Percentiles rank a stretch among this genome's conserved stretches.
phyloP scores from a whole-genome alignment of 2,888 invertebrate genomes.

The Pollenia angustigena region DNA sequence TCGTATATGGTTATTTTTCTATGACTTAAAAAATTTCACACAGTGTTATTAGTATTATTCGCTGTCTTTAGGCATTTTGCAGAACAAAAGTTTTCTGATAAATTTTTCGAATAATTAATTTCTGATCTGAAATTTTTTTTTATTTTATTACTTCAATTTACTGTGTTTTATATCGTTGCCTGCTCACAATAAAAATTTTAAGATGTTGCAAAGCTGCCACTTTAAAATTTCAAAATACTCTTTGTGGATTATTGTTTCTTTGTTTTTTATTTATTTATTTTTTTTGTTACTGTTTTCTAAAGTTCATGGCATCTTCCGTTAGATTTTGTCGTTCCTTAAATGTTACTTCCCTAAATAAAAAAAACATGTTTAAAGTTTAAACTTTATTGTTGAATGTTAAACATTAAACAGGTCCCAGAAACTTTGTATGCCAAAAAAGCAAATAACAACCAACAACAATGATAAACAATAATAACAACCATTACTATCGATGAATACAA shows the following conservation, averaged over 20 bases:
- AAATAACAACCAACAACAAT: neutral
- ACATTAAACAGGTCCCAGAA: neutral
- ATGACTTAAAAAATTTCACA: too few relatives aligned
- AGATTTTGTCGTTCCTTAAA: neutral
- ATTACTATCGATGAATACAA: constrained; percentile 32
- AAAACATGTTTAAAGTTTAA: constrained; percentile 37
- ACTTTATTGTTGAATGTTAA: constrained; percentile 34
- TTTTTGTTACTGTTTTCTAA: constrained; percentile 22
- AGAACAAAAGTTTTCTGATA: too few relatives aligned
- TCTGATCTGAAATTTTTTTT: too few relatives aligned
- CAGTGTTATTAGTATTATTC: too few relatives aligned
- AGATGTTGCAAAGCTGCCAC: too few relatives aligned
- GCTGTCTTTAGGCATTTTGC: too few relatives aligned
- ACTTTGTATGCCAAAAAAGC: constrained; percentile 1
- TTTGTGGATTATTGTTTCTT: neutral
- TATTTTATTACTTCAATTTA: too few relatives aligned
- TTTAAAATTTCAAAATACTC: neutral
- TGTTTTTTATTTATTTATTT: constrained; percentile 7
- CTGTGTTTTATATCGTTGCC: too few relatives aligned
- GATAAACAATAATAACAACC: neutral
- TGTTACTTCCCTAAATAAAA: constrained; percentile 2
- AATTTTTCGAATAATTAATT: too few relatives aligned
- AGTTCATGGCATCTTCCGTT: constrained; percentile 52
- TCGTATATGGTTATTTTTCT: too few relatives aligned
- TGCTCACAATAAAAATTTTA: too few relatives aligned